phyloP scores from a whole-genome alignment of 2,797 vertebrate genomes.

The Clarias fuscus region DNA sequence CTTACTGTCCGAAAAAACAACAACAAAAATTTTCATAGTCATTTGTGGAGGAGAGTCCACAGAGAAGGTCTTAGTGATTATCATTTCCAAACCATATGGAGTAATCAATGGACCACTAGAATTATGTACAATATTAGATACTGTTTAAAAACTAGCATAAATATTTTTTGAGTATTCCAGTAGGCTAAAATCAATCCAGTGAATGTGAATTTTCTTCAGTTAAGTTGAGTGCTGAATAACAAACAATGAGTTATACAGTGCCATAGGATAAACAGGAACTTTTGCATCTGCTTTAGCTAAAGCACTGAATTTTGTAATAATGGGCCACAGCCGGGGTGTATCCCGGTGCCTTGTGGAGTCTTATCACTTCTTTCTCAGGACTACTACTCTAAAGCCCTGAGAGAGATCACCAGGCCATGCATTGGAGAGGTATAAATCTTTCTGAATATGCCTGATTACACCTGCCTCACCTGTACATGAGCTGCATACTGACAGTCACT shows the following conservation, averaged over 20 bases:
- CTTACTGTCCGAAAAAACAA: background rate
- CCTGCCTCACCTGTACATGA: constrained; percentile 15
- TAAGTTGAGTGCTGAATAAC: constrained; percentile 8
- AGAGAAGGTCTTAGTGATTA: background rate
- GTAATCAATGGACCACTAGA: background rate
- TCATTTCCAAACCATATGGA: background rate
- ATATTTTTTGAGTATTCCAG: background rate
- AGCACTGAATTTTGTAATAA: background rate
- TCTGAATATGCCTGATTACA: constrained; percentile 17
- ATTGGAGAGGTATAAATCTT: constrained; percentile 16
- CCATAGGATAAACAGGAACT: constrained; percentile 14
- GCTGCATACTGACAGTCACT: constrained; percentile 10
- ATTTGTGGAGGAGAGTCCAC: background rate
- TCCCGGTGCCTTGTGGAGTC: background rate
- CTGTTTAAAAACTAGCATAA: background rate
- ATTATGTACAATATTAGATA: background rate
- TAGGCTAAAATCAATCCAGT: background rate
- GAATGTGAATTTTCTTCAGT: background rate
- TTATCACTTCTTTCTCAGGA: constrained; percentile 27
- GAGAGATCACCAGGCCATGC: constrained; percentile 10
- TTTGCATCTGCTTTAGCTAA: constrained; percentile 10
- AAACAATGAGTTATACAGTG: background rate
- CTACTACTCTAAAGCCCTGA: constrained; percentile 5
- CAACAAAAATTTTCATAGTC: background rate
- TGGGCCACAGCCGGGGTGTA: constrained; percentile 3